phyloP scores from a whole-genome alignment of 2,113 vertebrate genomes.

The Jaculus jaculus region DNA sequence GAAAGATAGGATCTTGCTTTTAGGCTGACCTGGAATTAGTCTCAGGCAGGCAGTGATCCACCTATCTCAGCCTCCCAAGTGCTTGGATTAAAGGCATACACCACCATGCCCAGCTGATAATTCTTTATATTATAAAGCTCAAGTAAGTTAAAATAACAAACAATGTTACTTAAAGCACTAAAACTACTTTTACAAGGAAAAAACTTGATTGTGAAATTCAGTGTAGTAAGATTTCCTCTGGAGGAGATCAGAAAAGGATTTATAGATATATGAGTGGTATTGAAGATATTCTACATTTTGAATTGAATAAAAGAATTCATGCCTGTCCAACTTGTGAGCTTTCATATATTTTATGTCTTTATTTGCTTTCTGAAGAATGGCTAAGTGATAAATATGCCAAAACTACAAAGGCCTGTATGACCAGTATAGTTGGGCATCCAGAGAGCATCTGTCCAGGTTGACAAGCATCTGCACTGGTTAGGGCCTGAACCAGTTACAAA shows the following conservation, averaged over 20 bases:
- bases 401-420: conserved; percentile 31
- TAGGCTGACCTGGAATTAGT: no score
- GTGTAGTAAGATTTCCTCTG: background rate
- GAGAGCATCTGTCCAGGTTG: conserved; percentile 9
- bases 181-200: conserved; percentile 35
- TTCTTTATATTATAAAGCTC: conserved; percentile 11
- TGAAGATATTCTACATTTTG: background rate
- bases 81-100: no score
- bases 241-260: background rate
- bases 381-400: conserved; percentile 63
- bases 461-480: background rate
- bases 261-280: background rate
- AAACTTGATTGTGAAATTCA: background rate
- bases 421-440: conserved; percentile 54
- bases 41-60: no score
- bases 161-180: background rate
- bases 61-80: no score
- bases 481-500: conserved; percentile 63
- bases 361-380: conserved; percentile 54
- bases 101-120: background rate
- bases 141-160: conserved; percentile 32
- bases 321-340: conserved; percentile 12
- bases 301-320: conserved; percentile 27
- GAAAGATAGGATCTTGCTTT: background rate
- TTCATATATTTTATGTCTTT: conserved; percentile 12